These are phyloP conservation scores for Staurois parvus DNA, from an alignment of 2,797 vertebrate species.

Conservation along the genomic window DNA sequence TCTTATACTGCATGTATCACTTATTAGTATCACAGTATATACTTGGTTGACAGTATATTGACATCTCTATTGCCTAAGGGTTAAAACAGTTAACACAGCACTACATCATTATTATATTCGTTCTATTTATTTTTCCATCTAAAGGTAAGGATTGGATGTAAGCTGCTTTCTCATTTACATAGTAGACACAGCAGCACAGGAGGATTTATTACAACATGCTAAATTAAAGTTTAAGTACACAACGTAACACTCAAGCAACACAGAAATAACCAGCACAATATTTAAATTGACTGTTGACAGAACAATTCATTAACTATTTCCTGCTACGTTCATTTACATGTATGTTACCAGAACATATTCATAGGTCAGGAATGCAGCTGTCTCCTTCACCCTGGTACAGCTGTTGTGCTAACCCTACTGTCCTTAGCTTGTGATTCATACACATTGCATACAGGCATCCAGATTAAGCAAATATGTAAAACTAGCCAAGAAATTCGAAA, in stretches of 20 bases:
- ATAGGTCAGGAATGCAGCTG: slow-evolving; percentile 43
- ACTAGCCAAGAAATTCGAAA: background rate
- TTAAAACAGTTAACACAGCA: too few relatives aligned
- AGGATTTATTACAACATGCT: too few relatives aligned
- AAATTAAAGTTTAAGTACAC: background rate
- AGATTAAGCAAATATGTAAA: background rate
- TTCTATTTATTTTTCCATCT: too few relatives aligned
- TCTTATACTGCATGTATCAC: too few relatives aligned
- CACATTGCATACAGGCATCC: background rate
- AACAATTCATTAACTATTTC: slow-evolving; percentile 23
- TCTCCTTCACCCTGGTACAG: slow-evolving; percentile 1
- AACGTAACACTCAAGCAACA: background rate
- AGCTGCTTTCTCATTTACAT: too few relatives aligned
- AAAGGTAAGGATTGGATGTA: too few relatives aligned
- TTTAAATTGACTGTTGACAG: background rate
- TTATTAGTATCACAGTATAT: too few relatives aligned
- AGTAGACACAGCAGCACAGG: too few relatives aligned
- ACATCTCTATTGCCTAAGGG: too few relatives aligned
- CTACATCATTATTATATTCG: too few relatives aligned
- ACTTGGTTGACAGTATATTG: too few relatives aligned
- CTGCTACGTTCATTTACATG: background rate
- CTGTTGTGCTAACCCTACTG: slow-evolving; percentile 12
- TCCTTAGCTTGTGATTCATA: background rate
- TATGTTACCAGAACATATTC: slow-evolving; percentile 17
- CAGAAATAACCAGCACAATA: background rate